Base-by-base conservation (phyloP, 2,797 vertebrate species). In the Spatula versicolor region DNA sequence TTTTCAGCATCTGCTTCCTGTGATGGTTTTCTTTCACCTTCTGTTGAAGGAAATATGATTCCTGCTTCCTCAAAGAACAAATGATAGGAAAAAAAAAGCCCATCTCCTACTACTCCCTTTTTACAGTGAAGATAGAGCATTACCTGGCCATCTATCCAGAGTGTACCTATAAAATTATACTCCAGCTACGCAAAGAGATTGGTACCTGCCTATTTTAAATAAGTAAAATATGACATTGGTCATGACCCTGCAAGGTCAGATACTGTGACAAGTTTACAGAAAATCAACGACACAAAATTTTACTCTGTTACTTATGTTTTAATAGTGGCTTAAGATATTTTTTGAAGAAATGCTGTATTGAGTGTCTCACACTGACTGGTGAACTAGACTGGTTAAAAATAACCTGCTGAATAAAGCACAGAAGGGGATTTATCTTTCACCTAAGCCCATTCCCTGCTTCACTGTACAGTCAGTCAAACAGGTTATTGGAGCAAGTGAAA, bases 1-100 rank as follows among this genome's bases (percentile, higher is more conserved):
- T 78, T 39, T 76, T 50, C 86, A 77, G 77, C 33, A 83, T 41
- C 64, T 72, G 60, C 85, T 92, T 96, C 92, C 88, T 92, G 79
- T 52, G 84, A 58, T 55, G 39, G 4, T 37, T 69, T 84, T 79
- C 89, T 73, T 86, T 77, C 50, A 69, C 52, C 35, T 82, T 73
- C 67, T 52, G 10, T 58, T 91, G 63, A 95, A 91, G 67, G 66
- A 72, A 88, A 71, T 62, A 1, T 1, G 2, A 78, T 87, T 67
- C 46, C 76, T 23, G 63, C 18, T 90, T 75, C 52, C 20, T 84
- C 85, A 76, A 41, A 79, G 54, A 78, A 67, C 5, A 78, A 66
- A 67, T 10, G 17, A 15, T 35, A 46, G 56, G 59, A n/a, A n/a
- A 26, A 64, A 48, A 11, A 35, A 26, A 10, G 46, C 31, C 59